These are phyloP conservation scores for Drosophila formosana DNA, from an alignment of 2,888 invertebrate species.

Conservation along the genomic window DNA sequence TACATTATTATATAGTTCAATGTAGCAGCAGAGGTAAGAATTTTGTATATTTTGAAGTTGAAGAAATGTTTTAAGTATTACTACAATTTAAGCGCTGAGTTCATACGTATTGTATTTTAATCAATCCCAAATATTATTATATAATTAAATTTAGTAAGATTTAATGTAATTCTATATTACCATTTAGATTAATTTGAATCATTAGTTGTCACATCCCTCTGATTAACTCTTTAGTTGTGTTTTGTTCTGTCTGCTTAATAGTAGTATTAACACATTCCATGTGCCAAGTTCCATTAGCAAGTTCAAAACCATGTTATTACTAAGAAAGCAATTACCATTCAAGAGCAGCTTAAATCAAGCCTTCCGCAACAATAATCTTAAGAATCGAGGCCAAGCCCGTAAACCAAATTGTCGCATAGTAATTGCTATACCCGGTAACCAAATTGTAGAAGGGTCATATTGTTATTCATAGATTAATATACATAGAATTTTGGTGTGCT, in stretches of 20 bases:
- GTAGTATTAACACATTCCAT: background rate
- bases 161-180: background rate
- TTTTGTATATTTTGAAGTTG: too few species aligned
- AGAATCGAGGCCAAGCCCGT: constrained; percentile 4
- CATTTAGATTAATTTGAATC: background rate
- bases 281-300: background rate
- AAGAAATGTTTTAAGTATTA: too few species aligned
- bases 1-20: too few species aligned
- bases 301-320: background rate
- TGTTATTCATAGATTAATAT: too few species aligned
- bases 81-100: too few species aligned
- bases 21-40: too few species aligned
- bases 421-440: constrained; percentile 36
- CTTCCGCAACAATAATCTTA: constrained; percentile 19
- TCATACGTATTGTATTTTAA: too few species aligned
- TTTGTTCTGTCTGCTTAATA: background rate
- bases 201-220: background rate
- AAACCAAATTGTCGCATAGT: constrained; percentile 44
- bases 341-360: background rate
- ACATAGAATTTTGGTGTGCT: too few species aligned
- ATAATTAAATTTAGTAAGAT: background rate
- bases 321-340: constrained; percentile 1
- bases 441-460: background rate
- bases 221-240: background rate
- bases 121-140: too few species aligned